Base-by-base conservation (phyloP, 1,140 invertebrate species). In the Sipha flava region DNA sequence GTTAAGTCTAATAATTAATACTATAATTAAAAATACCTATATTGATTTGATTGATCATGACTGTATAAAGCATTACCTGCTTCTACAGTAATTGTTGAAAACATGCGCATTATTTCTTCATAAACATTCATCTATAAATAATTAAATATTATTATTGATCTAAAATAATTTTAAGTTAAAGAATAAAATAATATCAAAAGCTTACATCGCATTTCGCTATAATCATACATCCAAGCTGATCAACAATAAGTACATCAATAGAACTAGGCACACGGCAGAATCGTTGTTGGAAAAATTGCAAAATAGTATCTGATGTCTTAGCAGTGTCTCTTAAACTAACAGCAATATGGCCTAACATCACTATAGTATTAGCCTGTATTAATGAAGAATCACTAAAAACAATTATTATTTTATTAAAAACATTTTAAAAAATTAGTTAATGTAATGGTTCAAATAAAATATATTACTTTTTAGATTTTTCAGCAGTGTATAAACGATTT, bases 71-170 rank as follows among this genome's bases (percentile, higher is more conserved):
- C 89, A 82, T 93, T 94, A 82, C 95, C 95, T 1, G 95, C 95
- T 84, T 97, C 94, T 2, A 98, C 90, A 0, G 96, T 96, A 72
- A 98, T 96, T 83, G 93, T 92, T 1, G 94, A 96, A 87, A 98
- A 98, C 93, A 98, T 97, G 83, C 94, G 92, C 95, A 99, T 97
- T 43, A 99, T 95, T 84, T 97, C 95, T 82, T 97, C 94, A 84
- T 96, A 95, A 16, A 98, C 92, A 81, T 87, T 86, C 5, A 87
- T 84, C 90, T 91, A 84, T 80, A 86, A 84, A 52, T 73, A 64
- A 31, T 66, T 59, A 75, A 47, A 68, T 59, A 52, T 34, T 16
- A 18, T 57, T 29, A 52, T 62, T 21, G 23, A 18, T 10, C 34
- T 64, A 21, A 37, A n/a, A 21, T 54, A 54, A 47, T 29, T 12